Evolutionary conservation across 23 tunicate genomes (phyloP), one percentile per base, ranked within the genome.

Genomic region (Oikopleura albicans): DNA sequence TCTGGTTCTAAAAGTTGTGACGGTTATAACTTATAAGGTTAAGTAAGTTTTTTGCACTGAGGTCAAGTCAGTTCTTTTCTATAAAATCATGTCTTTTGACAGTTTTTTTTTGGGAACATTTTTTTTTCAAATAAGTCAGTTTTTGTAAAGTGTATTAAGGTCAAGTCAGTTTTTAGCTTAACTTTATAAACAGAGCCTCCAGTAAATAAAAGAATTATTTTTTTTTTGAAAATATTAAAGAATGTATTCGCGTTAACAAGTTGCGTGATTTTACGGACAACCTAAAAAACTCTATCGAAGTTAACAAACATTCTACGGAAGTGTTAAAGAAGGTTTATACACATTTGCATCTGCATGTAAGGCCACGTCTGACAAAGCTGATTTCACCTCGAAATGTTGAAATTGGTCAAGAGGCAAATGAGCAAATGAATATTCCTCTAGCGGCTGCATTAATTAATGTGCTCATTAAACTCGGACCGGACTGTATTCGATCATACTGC

Each of bases 381-480:
- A 22, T 49, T 49, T 8, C 59, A 8, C 59, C 16, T 22, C 59
- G 59, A 49, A 22, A 49, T 49, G 59, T 49, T 49, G 22, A 49
- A 8, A 22, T 49, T 22, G 83, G 84, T 28, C 40, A 87, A 1
- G 88, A 89, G 56, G 84, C 86, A 40, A 89, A 89, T 36, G 39
- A 71, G 38, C 88, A 88, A 75, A 57, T 56, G 0, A 86, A 84
- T 22, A 85, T 92, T 0, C 94, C 94, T n/a, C 91, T 91, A 27
- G 98, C 91, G 37, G 41, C 84, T 0, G 91, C 98, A 1, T 76
- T 90, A 0, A 89, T 90, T 0, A 76, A 87, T 22, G 36, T 85
- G 57, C 57, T 93, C 37, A 86, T 84, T n/a, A 90, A 88, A 39
- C 75, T 88, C 39, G 94, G 94, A 0, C 66, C 22, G 12, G 2